Evolutionary conservation across 2,888 invertebrate species (phyloP), one percentile per base, ranked within the genome.

Genomic region (Agrochola macilenta): DNA sequence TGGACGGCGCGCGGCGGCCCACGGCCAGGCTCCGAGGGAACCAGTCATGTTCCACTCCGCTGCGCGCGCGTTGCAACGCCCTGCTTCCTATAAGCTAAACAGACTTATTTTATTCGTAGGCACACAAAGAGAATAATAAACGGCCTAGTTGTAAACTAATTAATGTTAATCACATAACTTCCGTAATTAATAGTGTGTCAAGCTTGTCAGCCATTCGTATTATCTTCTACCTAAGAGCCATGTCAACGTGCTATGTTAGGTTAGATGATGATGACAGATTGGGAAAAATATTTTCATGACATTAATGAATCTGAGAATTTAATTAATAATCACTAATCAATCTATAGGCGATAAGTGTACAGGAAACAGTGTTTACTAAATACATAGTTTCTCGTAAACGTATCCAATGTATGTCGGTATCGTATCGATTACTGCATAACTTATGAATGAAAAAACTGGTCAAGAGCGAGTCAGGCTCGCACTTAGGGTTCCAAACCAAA

Each of bases 11-110:
- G 79, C 74, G 35, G 30, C 52, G 79, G 77, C 77, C 80, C 81
- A 70, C 60, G 68, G 60, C 77, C 63, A 86, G 86, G 70, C 87
- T 87, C 83, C 90, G 70, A 89, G 93, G 94, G 95, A 96, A 96
- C 96, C 95, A 93, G 96, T 95, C 93, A 89, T 89, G 96, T 95
- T 94, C 93, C 96, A 94, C 94, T 91, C 92, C 89, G 95, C 86
- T 90, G 94, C 94, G 80, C 89, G 78, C 69, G 89, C 91, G 85
- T 88, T 92, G 93, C 94, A 93, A 93, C 92, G 92, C 91, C 94
- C 93, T 92, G 91, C 90, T 93, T 93, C 92, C 90, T 91, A 84
- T 88, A 86, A 85, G 74, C 74, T 83, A 81, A 84, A 80, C 85
- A 84, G 74, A 79, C 86, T 83, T 76, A 77, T 69, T 76, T 77